Evolutionary conservation across 2,888 invertebrate genomes (phyloP), one percentile per base, ranked within the genome.

Genomic region (Drosophila maculinotata): DNA sequence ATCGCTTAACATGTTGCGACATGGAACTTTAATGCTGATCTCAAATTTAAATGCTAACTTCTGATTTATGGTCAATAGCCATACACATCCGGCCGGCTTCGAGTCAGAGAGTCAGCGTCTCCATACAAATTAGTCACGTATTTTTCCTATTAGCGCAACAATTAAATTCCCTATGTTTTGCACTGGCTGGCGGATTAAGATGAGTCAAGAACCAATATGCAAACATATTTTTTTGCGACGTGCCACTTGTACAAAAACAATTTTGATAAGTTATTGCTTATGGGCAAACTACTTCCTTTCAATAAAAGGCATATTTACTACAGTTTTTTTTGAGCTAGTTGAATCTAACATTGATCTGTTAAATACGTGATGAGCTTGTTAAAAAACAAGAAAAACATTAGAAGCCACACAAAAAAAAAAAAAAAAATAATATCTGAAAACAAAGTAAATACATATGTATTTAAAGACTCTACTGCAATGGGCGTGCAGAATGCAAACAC

Each of bases 51-150:
- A 42, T 60, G 36, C 39, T 10, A 14, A 58, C 44, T 45, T 38
- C 38, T 66, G 67, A 64, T 67, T 77, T 70, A 74, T 54, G 60
- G 25, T 45, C 69, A 56, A 56, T 59, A 47, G 33, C 12, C 44
- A 60, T 35, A 42, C 51, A 78, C 77, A 82, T 81, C 81, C 81
- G 85, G 79, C 48, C 60, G 15, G 59, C 23, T 52, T 48, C 62
- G 60, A 45, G 39, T 58, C 12, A 23, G 23, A 9, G 39, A 23
- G 31, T 8, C 35, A 41, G 28, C 28, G 9, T 44, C 28, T 36
- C 45, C 41, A 54, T 39, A 49, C 62, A 71, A 69, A 82, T 81
- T 85, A 81, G 81, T 81, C 81, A 81, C 81, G 81, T 81, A 84
- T 75, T 84, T 64, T 79, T 64, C 38, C 58, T 62, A 84, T 81